Evolutionary conservation across 2,888 invertebrate species (phyloP).

Genomic region (Napeogenes inachia): DNA sequence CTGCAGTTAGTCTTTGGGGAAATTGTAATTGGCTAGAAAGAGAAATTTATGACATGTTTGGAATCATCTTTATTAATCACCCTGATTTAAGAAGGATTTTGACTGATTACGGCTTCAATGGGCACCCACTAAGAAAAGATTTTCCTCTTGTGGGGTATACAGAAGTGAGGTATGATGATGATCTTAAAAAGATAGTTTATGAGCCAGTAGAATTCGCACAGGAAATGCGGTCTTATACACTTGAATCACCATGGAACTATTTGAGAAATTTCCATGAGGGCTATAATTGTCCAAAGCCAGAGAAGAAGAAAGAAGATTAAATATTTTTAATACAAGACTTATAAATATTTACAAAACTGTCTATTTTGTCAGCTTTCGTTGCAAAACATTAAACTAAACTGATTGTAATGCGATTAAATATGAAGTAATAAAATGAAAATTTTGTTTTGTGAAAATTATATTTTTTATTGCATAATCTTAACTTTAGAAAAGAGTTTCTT

Average conservation of each 20-base stretch:
- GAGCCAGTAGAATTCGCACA: constrained; percentile 65
- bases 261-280: constrained; percentile 58
- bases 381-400: too few relatives aligned
- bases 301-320: constrained; percentile 19
- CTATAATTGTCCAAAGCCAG: constrained; percentile 42
- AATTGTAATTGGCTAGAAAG: constrained; percentile 53
- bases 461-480: too few relatives aligned
- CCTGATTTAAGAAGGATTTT: constrained; percentile 65
- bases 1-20: constrained; percentile 50
- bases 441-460: too few relatives aligned
- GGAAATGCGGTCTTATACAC: constrained; percentile 49
- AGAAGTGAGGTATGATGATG: constrained; percentile 68
- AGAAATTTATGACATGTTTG: constrained; percentile 68
- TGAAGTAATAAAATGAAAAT: too few relatives aligned
- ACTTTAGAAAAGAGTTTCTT: too few relatives aligned
- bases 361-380: too few relatives aligned
- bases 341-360: too few relatives aligned
- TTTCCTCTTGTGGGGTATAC: constrained; percentile 64
- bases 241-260: constrained; percentile 66
- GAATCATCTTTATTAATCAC: constrained; percentile 61
- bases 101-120: constrained; percentile 66
- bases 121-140: constrained; percentile 68
- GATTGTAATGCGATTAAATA: too few relatives aligned
- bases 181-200: constrained; percentile 63
- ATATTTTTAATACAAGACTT: neutral